These are phyloP conservation scores for Cheilosia pagana DNA, from an alignment of 2,888 invertebrate species.

Conservation along the genomic window DNA sequence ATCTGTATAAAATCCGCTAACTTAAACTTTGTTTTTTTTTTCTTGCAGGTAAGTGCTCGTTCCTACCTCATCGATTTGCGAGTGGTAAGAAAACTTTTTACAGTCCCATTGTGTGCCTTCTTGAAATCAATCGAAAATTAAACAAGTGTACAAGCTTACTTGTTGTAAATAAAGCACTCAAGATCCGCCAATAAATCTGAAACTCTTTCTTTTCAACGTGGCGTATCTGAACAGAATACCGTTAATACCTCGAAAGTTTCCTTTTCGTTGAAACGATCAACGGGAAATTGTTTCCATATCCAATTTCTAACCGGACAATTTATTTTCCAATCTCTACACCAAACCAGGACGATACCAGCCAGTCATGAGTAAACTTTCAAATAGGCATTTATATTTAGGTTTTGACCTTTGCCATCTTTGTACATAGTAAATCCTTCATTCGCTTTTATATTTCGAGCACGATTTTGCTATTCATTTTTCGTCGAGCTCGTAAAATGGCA, in stretches of 20 bases:
- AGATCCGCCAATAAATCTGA: constrained; percentile 32
- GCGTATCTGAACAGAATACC: constrained; percentile 1
- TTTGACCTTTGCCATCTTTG: constrained; percentile 66
- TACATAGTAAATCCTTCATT: constrained; percentile 32
- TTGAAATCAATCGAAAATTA: constrained; percentile 17
- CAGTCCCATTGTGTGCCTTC: too few relatives aligned
- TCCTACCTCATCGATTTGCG: background rate
- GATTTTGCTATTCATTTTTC: constrained; percentile 75
- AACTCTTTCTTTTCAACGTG: constrained; percentile 10
- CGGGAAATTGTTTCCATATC: constrained; percentile 66
- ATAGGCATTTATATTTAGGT: constrained; percentile 67
- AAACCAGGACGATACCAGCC: constrained; percentile 16
- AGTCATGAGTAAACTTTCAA: constrained; percentile 58
- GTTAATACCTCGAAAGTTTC: constrained; percentile 57
- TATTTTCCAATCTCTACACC: constrained; percentile 64
- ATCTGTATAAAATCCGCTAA: background rate
- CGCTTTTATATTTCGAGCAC: constrained; percentile 67
- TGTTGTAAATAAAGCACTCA: constrained; percentile 19
- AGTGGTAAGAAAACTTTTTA: background rate
- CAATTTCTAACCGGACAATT: constrained; percentile 70
- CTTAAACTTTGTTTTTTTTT: constrained; percentile 6
- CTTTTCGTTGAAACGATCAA: constrained; percentile 53
- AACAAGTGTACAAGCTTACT: background rate
- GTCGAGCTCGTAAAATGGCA: constrained; percentile 69
- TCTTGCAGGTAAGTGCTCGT: constrained; percentile 41